Evolutionary conservation across 2,113 vertebrate species (phyloP).

Genomic region (Tachysurus fulvidraco): DNA sequence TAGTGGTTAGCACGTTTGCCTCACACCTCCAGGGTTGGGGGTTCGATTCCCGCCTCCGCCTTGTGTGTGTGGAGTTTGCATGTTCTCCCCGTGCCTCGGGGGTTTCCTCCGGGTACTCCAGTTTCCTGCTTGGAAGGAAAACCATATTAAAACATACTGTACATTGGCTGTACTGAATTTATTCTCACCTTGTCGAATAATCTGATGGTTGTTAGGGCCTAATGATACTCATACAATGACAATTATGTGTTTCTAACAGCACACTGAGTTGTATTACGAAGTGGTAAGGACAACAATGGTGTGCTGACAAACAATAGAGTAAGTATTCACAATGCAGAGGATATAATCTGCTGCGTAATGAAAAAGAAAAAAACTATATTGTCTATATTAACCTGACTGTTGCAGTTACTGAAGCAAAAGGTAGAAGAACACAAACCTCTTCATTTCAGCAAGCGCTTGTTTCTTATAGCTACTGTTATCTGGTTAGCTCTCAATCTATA

Average conservation of each 20-base stretch:
- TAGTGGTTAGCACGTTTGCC: no score
- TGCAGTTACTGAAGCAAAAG: neutral
- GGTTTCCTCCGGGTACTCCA: no score
- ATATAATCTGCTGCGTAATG: neutral
- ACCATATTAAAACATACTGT: neutral
- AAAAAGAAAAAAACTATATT: neutral
- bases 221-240: neutral
- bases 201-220: neutral
- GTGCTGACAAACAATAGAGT: neutral
- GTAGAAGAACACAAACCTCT: neutral
- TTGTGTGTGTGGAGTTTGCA: no score
- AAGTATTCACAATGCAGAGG: neutral
- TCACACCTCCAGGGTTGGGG: no score
- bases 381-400: neutral
- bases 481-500: neutral
- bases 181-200: neutral
- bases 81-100: no score
- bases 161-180: neutral
- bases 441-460: neutral
- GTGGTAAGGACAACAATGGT: neutral
- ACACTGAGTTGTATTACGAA: neutral
- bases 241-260: neutral
- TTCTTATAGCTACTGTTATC: neutral
- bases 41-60: no score
- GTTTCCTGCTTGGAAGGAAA: neutral